Percentiles rank a stretch among this genome's conserved stretches.
Conservation (phyloP, 2,797 vertebrate species). For the Esox masquinongy region DNA sequence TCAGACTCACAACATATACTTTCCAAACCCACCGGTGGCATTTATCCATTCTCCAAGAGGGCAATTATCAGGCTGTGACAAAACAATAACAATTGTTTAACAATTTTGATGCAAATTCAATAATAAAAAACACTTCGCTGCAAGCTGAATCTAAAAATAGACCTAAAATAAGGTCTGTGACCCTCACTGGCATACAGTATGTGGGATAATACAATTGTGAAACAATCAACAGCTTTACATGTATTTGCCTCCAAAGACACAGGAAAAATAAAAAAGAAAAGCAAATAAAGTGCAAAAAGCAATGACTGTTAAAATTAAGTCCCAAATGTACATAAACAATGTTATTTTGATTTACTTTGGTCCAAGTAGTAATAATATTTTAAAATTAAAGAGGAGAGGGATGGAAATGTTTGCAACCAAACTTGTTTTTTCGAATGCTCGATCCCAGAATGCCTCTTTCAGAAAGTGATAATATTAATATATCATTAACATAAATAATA, state of each 20-base stretch:
- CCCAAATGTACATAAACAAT: not conserved
- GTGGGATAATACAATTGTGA: slow-evolving; percentile 5
- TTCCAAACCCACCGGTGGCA: slow-evolving; percentile 18
- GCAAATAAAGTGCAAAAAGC: slow-evolving; percentile 54
- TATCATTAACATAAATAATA: too few relatives aligned
- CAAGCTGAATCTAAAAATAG: slow-evolving; percentile 10
- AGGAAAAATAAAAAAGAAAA: slow-evolving; percentile 34
- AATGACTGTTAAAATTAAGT: slow-evolving; percentile 23
- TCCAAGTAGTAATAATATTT: not conserved
- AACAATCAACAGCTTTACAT: slow-evolving; percentile 22
- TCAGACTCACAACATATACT: slow-evolving; percentile 10
- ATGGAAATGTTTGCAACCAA: not conserved
- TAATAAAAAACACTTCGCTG: slow-evolving; percentile 23
- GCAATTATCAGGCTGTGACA: slow-evolving; percentile 29
- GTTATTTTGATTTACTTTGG: slow-evolving; percentile 1
- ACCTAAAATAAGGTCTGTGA: not conserved
- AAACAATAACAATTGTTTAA: slow-evolving; percentile 32
- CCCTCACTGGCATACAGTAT: not conserved
- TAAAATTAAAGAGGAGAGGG: not conserved
- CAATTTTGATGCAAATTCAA: slow-evolving; percentile 22
- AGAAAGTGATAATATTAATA: too few relatives aligned
- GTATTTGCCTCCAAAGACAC: slow-evolving; percentile 25
- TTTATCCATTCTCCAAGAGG: slow-evolving; percentile 53
- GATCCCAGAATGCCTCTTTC: too few relatives aligned
- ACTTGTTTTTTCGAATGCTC: not conserved